A percentile compares a stretch with the other conserved stretches of the same genome.
These are phyloP conservation scores for Tachystola acroxantha DNA, from an alignment of 2,888 invertebrate genomes.

Conservation along the genomic window DNA sequence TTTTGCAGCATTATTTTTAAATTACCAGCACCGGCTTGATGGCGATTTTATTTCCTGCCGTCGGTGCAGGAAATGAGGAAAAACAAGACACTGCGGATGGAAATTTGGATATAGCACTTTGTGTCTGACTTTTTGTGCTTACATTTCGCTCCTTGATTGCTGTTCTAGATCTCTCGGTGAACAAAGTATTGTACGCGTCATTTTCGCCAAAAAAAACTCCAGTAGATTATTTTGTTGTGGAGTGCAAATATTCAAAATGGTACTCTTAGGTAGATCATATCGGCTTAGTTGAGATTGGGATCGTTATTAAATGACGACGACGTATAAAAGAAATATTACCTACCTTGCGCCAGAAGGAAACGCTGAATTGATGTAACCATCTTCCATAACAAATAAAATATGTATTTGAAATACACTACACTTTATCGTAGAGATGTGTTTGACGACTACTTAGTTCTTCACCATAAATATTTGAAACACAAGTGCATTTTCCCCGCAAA, in stretches of 20 bases:
- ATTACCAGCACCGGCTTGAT: constrained; percentile 66
- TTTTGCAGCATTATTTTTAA: constrained; percentile 71
- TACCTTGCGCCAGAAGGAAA: too few relatives aligned
- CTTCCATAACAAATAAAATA: too few relatives aligned
- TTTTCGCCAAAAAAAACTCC: not conserved
- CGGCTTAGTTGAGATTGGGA: too few relatives aligned
- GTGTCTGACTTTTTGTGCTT: constrained; percentile 25
- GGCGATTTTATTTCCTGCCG: constrained; percentile 70
- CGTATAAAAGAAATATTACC: too few relatives aligned
- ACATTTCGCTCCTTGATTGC: constrained; percentile 28
- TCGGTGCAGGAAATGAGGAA: constrained; percentile 60
- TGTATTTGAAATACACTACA: too few relatives aligned
- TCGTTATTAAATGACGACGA: too few relatives aligned
- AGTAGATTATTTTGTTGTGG: not conserved
- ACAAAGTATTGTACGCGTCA: constrained; percentile 4
- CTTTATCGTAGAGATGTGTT: too few relatives aligned
- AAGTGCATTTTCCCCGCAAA: not conserved
- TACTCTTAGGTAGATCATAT: too few relatives aligned
- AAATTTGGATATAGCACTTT: constrained; percentile 48
- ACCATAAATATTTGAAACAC: too few relatives aligned
- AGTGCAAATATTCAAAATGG: not conserved
- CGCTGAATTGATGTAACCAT: too few relatives aligned
- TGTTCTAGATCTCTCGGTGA: constrained; percentile 15
- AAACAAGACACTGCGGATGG: constrained; percentile 51
- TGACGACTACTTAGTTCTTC: too few relatives aligned